Evolutionary conservation across 2,113 vertebrate genomes (phyloP).

Genomic region (Macquaria ambigua): DNA sequence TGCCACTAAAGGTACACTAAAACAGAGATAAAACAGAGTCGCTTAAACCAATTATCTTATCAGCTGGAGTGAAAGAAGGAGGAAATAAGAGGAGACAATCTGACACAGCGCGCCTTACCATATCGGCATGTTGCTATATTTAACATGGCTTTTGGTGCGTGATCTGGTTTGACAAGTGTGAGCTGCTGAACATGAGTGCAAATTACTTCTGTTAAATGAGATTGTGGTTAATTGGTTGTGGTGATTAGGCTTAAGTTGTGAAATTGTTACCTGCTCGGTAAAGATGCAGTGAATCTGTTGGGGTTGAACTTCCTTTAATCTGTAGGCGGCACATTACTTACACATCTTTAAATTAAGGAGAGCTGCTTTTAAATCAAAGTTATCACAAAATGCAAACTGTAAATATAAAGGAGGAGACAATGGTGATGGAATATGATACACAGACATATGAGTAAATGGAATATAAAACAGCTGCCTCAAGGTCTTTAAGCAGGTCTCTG

Average conservation of each 20-base stretch:
- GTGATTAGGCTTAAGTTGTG: constrained; percentile 53
- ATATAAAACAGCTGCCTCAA: too few species aligned
- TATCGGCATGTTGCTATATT: constrained; percentile 54
- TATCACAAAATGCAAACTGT: background rate
- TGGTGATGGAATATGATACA: background rate
- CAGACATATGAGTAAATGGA: background rate
- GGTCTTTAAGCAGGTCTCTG: too few species aligned
- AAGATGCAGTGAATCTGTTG: background rate
- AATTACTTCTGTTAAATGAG: constrained; percentile 59
- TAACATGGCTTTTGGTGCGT: constrained; percentile 43
- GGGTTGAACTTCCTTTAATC: background rate
- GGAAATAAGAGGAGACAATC: constrained; percentile 51
- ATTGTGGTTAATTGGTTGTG: constrained; percentile 11
- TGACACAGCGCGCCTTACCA: constrained; percentile 33
- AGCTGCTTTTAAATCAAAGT: background rate
- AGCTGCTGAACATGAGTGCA: constrained; percentile 49
- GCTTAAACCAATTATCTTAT: constrained; percentile 55
- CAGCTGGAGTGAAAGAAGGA: constrained; percentile 34
- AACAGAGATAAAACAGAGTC: constrained; percentile 52
- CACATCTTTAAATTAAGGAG: background rate
- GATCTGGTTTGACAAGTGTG: constrained; percentile 64
- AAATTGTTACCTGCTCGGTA: background rate
- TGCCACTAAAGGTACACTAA: constrained; percentile 30
- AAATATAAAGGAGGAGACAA: background rate
- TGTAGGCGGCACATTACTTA: background rate